Percentiles rank a stretch among this genome's conserved stretches.
These are phyloP conservation scores for Vombatus ursinus DNA, from an alignment of 2,113 vertebrate species.

Conservation along the genomic window DNA sequence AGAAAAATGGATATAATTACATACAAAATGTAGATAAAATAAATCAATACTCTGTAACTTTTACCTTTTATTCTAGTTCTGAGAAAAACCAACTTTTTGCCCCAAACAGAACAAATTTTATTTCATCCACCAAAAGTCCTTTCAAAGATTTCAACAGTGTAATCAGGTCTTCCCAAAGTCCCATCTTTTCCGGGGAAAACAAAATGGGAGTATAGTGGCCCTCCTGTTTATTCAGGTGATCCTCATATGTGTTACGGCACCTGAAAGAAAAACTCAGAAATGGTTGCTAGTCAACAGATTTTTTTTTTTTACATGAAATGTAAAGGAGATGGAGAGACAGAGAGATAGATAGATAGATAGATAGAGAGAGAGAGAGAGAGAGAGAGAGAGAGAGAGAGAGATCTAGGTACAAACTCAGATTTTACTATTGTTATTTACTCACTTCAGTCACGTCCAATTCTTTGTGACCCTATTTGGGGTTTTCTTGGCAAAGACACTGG, in stretches of 20 bases:
- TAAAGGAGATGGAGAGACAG: not conserved
- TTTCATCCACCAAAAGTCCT: not conserved
- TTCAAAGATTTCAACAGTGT: not conserved
- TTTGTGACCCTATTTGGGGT: no score
- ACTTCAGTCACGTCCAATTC: no score
- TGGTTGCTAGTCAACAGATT: not conserved
- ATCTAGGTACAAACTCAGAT: not conserved
- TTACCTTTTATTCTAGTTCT: not conserved
- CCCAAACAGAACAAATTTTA: not conserved
- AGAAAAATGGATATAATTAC: not conserved
- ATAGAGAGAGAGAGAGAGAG: no score
- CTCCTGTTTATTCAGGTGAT: not conserved
- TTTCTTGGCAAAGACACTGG: not conserved
- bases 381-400: not conserved
- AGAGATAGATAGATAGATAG: no score
- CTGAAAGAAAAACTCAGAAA: not conserved
- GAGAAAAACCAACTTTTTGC: not conserved
- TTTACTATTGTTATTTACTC: not conserved
- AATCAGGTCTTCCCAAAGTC: not conserved
- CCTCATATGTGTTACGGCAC: not conserved
- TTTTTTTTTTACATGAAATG: not conserved
- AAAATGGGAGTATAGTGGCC: not conserved
- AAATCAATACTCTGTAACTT: not conserved
- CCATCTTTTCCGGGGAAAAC: not conserved
- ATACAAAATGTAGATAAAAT: not conserved